Conservation (phyloP, 2,113 vertebrate genomes). For the Anarrhichthys ocellatus region DNA sequence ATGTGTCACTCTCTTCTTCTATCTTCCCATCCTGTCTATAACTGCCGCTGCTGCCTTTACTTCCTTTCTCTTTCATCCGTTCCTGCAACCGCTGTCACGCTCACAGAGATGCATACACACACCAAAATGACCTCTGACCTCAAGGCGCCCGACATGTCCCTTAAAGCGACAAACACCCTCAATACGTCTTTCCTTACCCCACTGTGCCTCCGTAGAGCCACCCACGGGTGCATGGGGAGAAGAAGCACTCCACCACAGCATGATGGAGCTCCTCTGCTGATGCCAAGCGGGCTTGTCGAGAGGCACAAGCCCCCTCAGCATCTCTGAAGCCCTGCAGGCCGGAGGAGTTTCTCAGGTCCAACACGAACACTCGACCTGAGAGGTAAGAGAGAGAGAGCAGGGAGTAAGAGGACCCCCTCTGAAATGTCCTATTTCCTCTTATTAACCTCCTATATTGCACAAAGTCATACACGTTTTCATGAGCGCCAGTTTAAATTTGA, state of each 20-base stretch:
- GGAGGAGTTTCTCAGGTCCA: constrained; percentile 86
- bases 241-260: constrained; percentile 88
- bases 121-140: constrained; percentile 61
- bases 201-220: constrained; percentile 89
- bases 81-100: constrained; percentile 14
- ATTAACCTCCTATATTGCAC: neutral
- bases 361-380: constrained; percentile 90
- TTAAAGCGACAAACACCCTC: constrained; percentile 26
- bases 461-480: neutral
- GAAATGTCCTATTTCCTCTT: neutral
- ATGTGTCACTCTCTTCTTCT: constrained; percentile 66
- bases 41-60: constrained; percentile 24
- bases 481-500: neutral
- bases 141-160: neutral
- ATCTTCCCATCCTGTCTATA: constrained; percentile 51
- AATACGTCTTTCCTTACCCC: constrained; percentile 85
- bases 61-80: constrained; percentile 56
- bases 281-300: constrained; percentile 85
- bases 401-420: neutral
- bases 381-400: neutral
- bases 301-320: constrained; percentile 85
- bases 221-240: constrained; percentile 86
- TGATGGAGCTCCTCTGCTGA: constrained; percentile 87
- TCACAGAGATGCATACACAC: constrained; percentile 15
- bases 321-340: constrained; percentile 77